Evolutionary conservation across 2,888 invertebrate genomes (phyloP), one percentile per base, ranked within the genome.

Genomic region (Alitta virens): DNA sequence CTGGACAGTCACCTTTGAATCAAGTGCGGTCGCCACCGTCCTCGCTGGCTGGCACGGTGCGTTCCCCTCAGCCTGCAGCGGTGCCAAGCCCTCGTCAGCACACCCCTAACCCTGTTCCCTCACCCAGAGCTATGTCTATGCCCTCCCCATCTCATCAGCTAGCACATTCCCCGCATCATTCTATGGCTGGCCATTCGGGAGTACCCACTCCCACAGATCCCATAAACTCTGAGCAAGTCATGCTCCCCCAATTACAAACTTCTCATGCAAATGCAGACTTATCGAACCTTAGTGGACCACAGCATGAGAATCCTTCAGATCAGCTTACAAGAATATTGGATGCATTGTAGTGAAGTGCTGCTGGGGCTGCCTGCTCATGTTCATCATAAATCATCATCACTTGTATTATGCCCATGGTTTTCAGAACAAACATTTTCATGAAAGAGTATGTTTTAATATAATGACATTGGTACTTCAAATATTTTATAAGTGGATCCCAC

Each of bases 301-400:
- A 79, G 66, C 68, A 68, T 64, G 76, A 76, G 87, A 92, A 91
- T 75, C 91, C 92, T 78, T 92, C 92, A 85, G 95, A 96, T 87
- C 94, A 94, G 85, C 88, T 96, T 80, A 91, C 91, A 76, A 93
- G 94, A 85, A 94, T 92, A 86, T 94, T 94, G 81, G 94, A 95
- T 66, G 81, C 80, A 52, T 81, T 84, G 51, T 62, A 62, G 62
- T 56, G 42, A 33, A 33, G 33, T 33, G 33, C 33, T 33, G 33
- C 33, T 33, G 33, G 24, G 38, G 38, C 38, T 55, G 55, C 18
- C n/a, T 21, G 18, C 23, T 21, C 23, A 49, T 49, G 7, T 21
- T n/a, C n/a, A 21, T 49, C 18, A 5, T 21, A 21, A 9, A 21
- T 21, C 23, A 49, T 49, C 18, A 21, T n/a, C 23, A 49, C 16